Evolutionary conservation across 2,113 vertebrate genomes (phyloP).

Genomic region (Nothoprocta perdicaria): DNA sequence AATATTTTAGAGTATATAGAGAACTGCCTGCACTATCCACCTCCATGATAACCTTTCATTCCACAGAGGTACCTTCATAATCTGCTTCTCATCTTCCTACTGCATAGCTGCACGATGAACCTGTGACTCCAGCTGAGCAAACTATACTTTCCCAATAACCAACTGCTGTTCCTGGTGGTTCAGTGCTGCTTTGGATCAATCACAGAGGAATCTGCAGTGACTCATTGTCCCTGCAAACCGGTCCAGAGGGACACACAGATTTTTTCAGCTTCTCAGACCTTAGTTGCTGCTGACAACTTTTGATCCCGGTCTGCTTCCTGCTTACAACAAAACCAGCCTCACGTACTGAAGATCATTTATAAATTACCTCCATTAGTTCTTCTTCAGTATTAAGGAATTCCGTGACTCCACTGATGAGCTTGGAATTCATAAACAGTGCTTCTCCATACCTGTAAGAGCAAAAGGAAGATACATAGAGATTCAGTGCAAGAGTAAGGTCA

Average conservation of each 20-base stretch:
- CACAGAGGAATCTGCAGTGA: neutral
- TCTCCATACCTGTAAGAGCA: slow-evolving; percentile 89
- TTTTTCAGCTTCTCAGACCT: neutral
- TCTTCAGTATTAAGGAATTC: slow-evolving; percentile 95
- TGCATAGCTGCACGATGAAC: neutral
- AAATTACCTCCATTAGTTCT: slow-evolving; percentile 91
- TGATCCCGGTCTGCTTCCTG: neutral
- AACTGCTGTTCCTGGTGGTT: neutral
- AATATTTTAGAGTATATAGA: neutral
- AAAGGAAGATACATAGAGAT: slow-evolving; percentile 29
- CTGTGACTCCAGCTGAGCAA: neutral
- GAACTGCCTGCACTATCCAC: neutral
- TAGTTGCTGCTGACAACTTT: neutral
- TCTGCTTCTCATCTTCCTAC: neutral
- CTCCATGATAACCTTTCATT: neutral
- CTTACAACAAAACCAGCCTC: neutral
- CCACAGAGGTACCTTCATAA: rapidly evolving
- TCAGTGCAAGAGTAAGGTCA: neutral
- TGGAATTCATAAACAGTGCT: slow-evolving; percentile 97
- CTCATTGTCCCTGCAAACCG: neutral
- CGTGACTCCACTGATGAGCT: slow-evolving; percentile 95
- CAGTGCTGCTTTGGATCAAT: neutral
- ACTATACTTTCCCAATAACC: neutral
- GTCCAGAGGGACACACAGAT: neutral
- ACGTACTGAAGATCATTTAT: neutral